Conservation (phyloP, 92 coral and sea anemone genomes). For the Parazoanthus darwini region DNA sequence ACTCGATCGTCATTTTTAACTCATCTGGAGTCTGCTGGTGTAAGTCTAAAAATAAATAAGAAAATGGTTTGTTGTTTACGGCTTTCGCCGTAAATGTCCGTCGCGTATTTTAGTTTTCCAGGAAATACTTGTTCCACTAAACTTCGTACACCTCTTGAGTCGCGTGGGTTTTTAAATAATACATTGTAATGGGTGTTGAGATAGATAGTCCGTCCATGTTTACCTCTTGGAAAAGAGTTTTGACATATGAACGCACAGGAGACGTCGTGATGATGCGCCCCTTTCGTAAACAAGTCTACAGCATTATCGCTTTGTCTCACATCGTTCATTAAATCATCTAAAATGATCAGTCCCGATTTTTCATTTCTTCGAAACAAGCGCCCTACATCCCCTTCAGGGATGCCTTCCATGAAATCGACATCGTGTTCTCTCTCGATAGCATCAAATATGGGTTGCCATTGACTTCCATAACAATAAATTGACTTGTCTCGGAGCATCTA, state of each 20-base stretch:
- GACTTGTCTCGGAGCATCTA: neutral
- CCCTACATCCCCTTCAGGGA: neutral
- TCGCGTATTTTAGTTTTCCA: neutral
- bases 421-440: neutral
- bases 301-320: neutral
- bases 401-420: neutral
- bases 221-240: neutral
- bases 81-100: neutral
- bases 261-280: neutral
- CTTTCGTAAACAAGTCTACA: neutral
- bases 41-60: neutral
- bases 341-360: neutral
- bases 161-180: too few relatives aligned
- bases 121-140: too few relatives aligned
- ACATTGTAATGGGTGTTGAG: neutral
- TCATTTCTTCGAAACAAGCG: neutral
- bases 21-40: neutral
- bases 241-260: neutral
- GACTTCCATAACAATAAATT: slow-evolving; percentile 12
- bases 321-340: slow-evolving; percentile 21
- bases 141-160: too few relatives aligned
- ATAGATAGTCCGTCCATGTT: neutral
- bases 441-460: neutral
- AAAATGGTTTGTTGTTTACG: neutral
- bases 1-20: too few relatives aligned